Conservation (phyloP, 2,888 invertebrate genomes). For the Crepidodera aurea region DNA sequence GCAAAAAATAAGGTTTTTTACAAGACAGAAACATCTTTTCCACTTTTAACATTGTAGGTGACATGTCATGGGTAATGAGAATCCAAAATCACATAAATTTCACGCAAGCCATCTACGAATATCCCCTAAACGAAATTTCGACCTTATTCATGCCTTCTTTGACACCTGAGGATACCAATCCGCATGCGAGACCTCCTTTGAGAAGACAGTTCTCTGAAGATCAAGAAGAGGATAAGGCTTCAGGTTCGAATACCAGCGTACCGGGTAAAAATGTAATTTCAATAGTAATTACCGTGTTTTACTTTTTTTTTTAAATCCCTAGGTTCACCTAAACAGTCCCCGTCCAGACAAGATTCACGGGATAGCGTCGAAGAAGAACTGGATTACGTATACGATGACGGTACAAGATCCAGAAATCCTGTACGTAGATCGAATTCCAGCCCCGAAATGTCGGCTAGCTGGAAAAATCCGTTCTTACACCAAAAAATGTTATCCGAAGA, state of each 20-base stretch:
- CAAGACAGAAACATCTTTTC: too few relatives aligned
- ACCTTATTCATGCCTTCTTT: conserved; percentile 74
- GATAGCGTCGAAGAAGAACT: conserved; percentile 66
- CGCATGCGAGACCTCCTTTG: conserved; percentile 38
- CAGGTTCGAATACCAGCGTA: conserved; percentile 33
- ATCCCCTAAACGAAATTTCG: conserved; percentile 76
- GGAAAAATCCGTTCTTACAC: conserved; percentile 75
- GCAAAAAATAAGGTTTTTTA: too few relatives aligned
- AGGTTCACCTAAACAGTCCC: conserved; percentile 55
- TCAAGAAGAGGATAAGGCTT: conserved; percentile 32
- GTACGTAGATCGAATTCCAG: conserved; percentile 90
- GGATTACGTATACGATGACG: conserved; percentile 57
- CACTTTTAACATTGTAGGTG: too few relatives aligned
- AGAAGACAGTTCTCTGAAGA: conserved; percentile 45
- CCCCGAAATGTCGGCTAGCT: conserved; percentile 90
- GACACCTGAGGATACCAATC: conserved; percentile 36
- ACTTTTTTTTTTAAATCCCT: neutral
- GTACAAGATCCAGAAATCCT: conserved; percentile 74
- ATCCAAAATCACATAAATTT: conserved; percentile 84
- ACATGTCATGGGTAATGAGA: conserved; percentile 92
- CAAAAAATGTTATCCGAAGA: conserved; percentile 59
- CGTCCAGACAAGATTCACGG: conserved; percentile 65
- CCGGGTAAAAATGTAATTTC: conserved; percentile 29
- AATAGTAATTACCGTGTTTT: neutral
- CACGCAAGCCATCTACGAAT: conserved; percentile 64